Base-by-base conservation (phyloP, 1,140 invertebrate species). In the Aphaenogaster rudis region DNA sequence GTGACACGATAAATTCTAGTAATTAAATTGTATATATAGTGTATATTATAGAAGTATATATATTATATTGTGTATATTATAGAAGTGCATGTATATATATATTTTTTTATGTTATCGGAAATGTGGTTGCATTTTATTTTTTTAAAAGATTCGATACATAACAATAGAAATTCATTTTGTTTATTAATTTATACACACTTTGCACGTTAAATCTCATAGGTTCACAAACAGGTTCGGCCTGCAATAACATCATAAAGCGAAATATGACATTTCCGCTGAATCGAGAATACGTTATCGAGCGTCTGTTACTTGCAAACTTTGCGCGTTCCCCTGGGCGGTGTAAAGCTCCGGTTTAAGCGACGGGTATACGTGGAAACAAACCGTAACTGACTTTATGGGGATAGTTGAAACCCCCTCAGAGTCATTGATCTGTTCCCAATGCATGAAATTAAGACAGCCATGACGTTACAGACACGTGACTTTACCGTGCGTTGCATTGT, bases 371-470 rank as follows among this genome's bases (percentile, higher is more conserved):
- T 28, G 78, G 86, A 80, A 88, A 86, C 86, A 88, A 87, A 88
- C 71, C 86, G 86, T 88, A 87, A 77, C 77, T 63, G 63, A 71
- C 78, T 87, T 88, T 88, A 88, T 71, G 88, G 71, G 78, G 64
- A 52, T 77, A 45, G 36, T 52, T 21, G 84, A 74, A 52, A 80
- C 11, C 39, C 64, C 39, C 59, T 21, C 28, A 6, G 28, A 69
- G 21, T 8, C 78, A 90, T 90, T 86, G 89, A 90, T 90, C 86
- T 80, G 88, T 77, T 90, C 88, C 11, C 89, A 77, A 90, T 90
- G 69, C 80, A 90, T 81, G 88, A 90, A 90, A 90, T 90, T 90
- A 90, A 90, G 89, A 90, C 76, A 74, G 42, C 63, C 88, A 48
- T 33, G 39, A 39, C 61, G 80, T 85, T 90, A 88, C 74, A 63